Evolutionary conservation across 2,113 vertebrate genomes (phyloP).

Genomic region (Hemichromis elongatus): DNA sequence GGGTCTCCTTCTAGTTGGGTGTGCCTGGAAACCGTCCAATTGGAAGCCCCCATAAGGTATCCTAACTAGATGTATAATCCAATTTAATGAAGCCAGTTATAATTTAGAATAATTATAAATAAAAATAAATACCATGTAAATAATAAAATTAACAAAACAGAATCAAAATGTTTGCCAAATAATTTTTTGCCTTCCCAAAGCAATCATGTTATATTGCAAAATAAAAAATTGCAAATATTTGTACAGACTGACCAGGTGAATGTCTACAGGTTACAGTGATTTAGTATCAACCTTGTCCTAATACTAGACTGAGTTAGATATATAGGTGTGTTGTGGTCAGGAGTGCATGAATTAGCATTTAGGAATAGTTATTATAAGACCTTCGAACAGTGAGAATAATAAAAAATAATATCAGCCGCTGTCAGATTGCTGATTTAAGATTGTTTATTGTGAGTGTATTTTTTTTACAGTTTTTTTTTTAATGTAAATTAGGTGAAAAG

Average conservation of each 20-base stretch:
- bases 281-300: background rate
- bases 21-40: background rate
- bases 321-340: fast-evolving
- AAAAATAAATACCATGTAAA: background rate
- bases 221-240: fast-evolving
- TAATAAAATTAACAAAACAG: background rate
- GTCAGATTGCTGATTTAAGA: background rate
- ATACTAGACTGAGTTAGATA: background rate
- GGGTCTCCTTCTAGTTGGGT: background rate
- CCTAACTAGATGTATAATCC: fast-evolving
- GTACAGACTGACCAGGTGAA: background rate
- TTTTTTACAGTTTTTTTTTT: background rate
- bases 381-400: fast-evolving
- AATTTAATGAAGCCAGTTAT: fast-evolving
- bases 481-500: background rate
- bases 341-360: fast-evolving
- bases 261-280: background rate
- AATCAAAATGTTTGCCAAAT: background rate
- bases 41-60: background rate
- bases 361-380: background rate
- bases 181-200: background rate
- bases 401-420: background rate
- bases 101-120: background rate
- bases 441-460: background rate
- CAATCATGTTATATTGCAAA: background rate